A percentile compares a stretch with the other conserved stretches of the same genome.
phyloP scores from a whole-genome alignment of 2,797 vertebrate genomes.

The Oreochromis grahami region DNA sequence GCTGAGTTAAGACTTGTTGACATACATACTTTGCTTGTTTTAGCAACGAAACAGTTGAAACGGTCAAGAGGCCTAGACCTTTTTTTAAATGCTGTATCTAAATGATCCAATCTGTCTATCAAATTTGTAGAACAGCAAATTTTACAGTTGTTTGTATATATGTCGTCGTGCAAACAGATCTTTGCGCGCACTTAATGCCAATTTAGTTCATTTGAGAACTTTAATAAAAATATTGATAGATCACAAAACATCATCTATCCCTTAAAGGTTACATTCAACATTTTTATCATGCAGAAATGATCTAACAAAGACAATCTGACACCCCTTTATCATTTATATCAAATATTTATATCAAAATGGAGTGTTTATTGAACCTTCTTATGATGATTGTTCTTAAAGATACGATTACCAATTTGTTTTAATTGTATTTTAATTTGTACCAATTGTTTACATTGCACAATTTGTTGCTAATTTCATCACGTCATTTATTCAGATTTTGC shows the following conservation, averaged over 20 bases:
- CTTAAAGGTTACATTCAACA: neutral
- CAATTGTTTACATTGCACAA: neutral
- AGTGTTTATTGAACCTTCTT: neutral
- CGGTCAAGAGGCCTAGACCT: neutral
- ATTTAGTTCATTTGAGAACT: fast-evolving
- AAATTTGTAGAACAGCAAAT: neutral
- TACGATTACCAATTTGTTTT: neutral
- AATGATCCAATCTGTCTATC: neutral
- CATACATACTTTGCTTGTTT: neutral
- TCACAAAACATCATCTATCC: neutral
- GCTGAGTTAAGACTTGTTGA: neutral
- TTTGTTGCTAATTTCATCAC: neutral
- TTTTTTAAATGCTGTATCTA: neutral
- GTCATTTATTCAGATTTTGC: neutral
- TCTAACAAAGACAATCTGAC: neutral
- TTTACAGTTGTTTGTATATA: neutral
- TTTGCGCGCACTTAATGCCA: fast-evolving
- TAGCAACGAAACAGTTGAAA: neutral
- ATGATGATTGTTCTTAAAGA: neutral
- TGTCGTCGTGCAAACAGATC: neutral
- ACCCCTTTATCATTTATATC: neutral
- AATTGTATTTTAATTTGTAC: neutral
- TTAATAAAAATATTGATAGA: neutral
- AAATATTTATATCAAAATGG: neutral
- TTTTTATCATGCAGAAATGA: neutral